phyloP scores from a whole-genome alignment of 2,888 invertebrate species.

The Thymelicus lineola region DNA sequence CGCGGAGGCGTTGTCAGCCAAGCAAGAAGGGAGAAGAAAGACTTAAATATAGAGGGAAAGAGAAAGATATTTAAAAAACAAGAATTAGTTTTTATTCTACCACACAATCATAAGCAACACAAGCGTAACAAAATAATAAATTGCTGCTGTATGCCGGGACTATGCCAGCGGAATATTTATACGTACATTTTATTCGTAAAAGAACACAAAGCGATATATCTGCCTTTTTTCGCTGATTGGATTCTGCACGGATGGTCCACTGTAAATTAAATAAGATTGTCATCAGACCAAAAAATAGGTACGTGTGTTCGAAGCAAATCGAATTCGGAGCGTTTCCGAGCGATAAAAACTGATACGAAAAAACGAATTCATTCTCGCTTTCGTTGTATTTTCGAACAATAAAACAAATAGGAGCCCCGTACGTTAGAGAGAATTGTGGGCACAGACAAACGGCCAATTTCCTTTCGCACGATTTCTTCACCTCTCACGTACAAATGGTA shows the following conservation, averaged over 20 bases:
- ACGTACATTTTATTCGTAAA: not conserved
- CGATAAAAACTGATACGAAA: conserved; percentile 27
- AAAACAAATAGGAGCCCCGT: conserved; percentile 44
- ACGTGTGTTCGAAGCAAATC: conserved; percentile 32
- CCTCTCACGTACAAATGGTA: conserved; percentile 40
- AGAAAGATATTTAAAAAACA: not conserved
- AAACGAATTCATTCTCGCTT: conserved; percentile 37
- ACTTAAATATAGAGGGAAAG: too few relatives aligned
- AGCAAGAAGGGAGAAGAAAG: too few relatives aligned
- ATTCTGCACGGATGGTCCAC: conserved; percentile 27
- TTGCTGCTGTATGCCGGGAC: not conserved
- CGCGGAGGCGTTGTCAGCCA: too few relatives aligned
- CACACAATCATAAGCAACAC: not conserved
- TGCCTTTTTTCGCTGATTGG: conserved; percentile 31
- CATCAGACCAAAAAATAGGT: conserved; percentile 31
- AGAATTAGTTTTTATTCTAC: not conserved
- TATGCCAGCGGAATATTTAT: not conserved
- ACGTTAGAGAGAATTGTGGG: conserved; percentile 46
- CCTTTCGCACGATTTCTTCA: conserved; percentile 47
- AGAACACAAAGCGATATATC: conserved; percentile 11
- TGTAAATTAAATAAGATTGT: conserved; percentile 37
- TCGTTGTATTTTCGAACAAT: conserved; percentile 43
- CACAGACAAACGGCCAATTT: conserved; percentile 47
- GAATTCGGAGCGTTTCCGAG: conserved; percentile 34
- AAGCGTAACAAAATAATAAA: conserved; percentile 2